A percentile compares a stretch with the other conserved stretches of the same genome.
Evolutionary conservation across 2,113 vertebrate species (phyloP).

Genomic region (Rostratula benghalensis): DNA sequence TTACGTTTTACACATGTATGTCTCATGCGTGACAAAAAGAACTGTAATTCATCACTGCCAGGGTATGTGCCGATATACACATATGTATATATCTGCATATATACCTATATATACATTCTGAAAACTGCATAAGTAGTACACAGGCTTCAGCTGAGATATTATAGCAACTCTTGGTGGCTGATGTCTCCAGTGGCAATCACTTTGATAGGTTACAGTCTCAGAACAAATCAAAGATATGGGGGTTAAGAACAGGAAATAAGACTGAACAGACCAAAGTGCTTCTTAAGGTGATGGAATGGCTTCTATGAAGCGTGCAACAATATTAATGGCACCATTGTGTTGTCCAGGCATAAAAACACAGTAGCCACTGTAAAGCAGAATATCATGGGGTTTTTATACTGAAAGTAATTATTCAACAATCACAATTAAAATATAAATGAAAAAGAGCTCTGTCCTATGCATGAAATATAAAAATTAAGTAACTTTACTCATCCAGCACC

Average conservation of each 20-base stretch:
- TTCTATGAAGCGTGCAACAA: background rate
- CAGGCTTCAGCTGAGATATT: slow-evolving; percentile 26
- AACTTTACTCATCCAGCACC: background rate
- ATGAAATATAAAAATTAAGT: background rate
- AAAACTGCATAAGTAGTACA: slow-evolving; percentile 6
- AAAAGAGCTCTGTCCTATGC: background rate
- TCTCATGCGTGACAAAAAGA: background rate
- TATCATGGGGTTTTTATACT: background rate
- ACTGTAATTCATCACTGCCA: background rate
- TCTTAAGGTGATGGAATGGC: background rate
- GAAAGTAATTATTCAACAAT: background rate
- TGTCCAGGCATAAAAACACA: background rate
- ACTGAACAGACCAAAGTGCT: background rate
- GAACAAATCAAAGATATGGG: slow-evolving; percentile 37
- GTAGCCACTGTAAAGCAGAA: background rate
- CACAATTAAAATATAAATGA: background rate
- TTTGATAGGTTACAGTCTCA: background rate
- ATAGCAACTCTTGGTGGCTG: background rate
- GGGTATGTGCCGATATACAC: fast-evolving
- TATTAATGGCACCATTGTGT: background rate
- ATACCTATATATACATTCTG: background rate
- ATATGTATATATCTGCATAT: background rate
- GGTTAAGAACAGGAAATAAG: slow-evolving; percentile 14
- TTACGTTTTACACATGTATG: background rate
- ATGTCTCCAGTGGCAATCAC: background rate